phyloP scores from a whole-genome alignment of 2,797 vertebrate genomes.

The Cirrhinus molitorella region DNA sequence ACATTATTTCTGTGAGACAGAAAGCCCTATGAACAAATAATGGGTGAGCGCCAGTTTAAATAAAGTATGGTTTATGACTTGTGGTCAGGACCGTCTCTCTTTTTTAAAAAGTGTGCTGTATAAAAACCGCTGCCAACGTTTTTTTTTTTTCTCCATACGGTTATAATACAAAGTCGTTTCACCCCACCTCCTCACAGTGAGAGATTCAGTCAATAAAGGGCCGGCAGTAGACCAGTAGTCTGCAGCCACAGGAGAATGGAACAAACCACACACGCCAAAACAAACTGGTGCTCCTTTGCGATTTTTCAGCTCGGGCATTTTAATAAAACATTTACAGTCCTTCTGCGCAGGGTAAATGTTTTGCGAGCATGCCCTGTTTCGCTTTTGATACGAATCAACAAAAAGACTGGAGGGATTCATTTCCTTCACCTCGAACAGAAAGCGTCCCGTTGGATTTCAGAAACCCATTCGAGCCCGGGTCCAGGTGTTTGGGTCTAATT shows the following conservation, averaged over 20 bases:
- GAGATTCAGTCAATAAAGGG: slow-evolving; percentile 90
- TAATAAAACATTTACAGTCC: slow-evolving; percentile 76
- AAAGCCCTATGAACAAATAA: slow-evolving; percentile 98
- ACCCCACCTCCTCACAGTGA: slow-evolving; percentile 81
- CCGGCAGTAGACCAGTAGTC: slow-evolving; percentile 84
- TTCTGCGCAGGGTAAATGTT: slow-evolving; percentile 72
- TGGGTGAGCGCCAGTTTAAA: slow-evolving; percentile 94
- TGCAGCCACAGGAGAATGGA: slow-evolving; percentile 76
- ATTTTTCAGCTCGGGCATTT: slow-evolving; percentile 77
- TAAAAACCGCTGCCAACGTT: slow-evolving; percentile 88
- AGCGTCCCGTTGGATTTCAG: not conserved
- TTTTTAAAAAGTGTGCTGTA: slow-evolving; percentile 83
- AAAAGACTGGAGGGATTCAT: slow-evolving; percentile 33
- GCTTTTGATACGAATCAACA: slow-evolving; percentile 72
- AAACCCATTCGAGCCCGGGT: not conserved
- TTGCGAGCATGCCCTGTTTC: slow-evolving; percentile 59
- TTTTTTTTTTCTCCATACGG: slow-evolving; percentile 83
- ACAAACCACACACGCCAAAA: slow-evolving; percentile 79
- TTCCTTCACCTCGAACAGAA: slow-evolving; percentile 37
- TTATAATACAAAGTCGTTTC: slow-evolving; percentile 92
- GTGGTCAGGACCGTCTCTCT: slow-evolving; percentile 94
- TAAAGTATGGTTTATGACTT: slow-evolving; percentile 96
- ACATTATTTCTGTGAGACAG: slow-evolving; percentile 93
- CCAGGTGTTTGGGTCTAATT: slow-evolving; percentile 23
- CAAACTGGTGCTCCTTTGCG: slow-evolving; percentile 79